Percentiles rank a stretch among this genome's conserved stretches.
These are phyloP conservation scores for Xyliphius kryptos DNA, from an alignment of 2,113 vertebrate species.

Conservation along the genomic window DNA sequence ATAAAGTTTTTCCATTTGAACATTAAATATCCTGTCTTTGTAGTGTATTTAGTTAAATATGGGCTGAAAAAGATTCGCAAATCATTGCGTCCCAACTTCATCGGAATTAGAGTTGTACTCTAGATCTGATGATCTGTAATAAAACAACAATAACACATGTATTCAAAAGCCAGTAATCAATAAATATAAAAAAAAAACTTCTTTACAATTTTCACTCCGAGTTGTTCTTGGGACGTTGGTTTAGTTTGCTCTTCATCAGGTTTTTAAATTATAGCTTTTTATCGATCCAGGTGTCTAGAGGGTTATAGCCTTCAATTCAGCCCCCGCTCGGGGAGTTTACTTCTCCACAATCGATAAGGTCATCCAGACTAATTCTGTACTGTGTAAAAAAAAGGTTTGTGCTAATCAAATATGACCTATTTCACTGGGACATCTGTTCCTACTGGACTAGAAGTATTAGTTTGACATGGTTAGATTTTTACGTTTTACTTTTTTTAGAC, in stretches of 20 bases:
- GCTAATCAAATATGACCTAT: no score
- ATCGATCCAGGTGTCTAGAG: slow-evolving; percentile 17
- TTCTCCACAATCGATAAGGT: slow-evolving; percentile 6
- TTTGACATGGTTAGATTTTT: no score
- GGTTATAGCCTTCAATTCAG: slow-evolving; percentile 5
- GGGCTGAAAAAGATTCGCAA: no score
- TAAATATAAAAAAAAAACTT: slow-evolving; percentile 9
- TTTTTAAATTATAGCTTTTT: slow-evolving; percentile 16
- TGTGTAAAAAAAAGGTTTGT: not conserved
- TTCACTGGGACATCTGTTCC: no score
- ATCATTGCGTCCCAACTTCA: no score
- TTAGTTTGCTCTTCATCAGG: not conserved
- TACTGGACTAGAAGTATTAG: no score
- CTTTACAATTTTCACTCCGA: not conserved
- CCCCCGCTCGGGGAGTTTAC: not conserved
- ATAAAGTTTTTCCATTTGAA: no score
- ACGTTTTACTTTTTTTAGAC: no score
- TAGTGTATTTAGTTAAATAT: no score
- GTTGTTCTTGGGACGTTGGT: not conserved
- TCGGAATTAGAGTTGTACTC: no score
- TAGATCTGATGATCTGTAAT: no score
- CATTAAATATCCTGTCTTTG: no score
- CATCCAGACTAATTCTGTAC: not conserved
- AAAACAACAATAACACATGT: not conserved
- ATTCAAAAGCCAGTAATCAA: not conserved